A percentile compares a stretch with the other conserved stretches of the same genome.
These are phyloP conservation scores for Congeria kusceri DNA, from an alignment of 2,888 invertebrate species.

Conservation along the genomic window DNA sequence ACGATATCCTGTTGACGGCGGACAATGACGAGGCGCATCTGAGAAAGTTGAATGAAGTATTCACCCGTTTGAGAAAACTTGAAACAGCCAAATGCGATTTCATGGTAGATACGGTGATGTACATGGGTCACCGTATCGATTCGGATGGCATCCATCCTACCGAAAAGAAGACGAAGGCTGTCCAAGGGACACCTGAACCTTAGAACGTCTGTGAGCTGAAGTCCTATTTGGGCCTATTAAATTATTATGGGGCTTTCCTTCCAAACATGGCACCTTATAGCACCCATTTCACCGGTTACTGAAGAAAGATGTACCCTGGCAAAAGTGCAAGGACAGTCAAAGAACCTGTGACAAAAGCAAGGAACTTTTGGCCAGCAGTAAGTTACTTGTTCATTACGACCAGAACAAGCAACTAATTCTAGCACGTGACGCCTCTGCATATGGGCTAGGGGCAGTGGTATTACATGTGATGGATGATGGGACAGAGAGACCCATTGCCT, in stretches of 20 bases:
- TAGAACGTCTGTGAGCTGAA: conserved; percentile 43
- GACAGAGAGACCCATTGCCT: conserved; percentile 84
- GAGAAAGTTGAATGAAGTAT: conserved; percentile 34
- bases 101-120: conserved; percentile 35
- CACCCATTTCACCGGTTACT: conserved; percentile 30
- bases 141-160: conserved; percentile 43
- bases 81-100: conserved; percentile 34
- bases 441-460: conserved; percentile 66
- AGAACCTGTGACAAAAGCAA: conserved; percentile 25
- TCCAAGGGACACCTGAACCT: conserved; percentile 37
- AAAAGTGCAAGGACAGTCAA: conserved; percentile 6
- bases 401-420: conserved; percentile 46
- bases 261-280: conserved; percentile 42
- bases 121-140: conserved; percentile 52
- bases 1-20: conserved; percentile 52
- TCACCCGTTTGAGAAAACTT: conserved; percentile 32
- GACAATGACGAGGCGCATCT: conserved; percentile 35
- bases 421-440: conserved; percentile 63
- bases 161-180: conserved; percentile 29
- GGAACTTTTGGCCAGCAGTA: conserved; percentile 14
- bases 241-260: conserved; percentile 49
- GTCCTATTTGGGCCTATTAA: conserved; percentile 47
- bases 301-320: conserved; percentile 16
- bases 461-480: conserved; percentile 80
- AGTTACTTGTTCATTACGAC: conserved; percentile 56